A percentile compares a stretch with the other conserved stretches of the same genome.
These are phyloP conservation scores for Acipenser ruthenus DNA, from an alignment of 2,797 vertebrate species.

Conservation along the genomic window DNA sequence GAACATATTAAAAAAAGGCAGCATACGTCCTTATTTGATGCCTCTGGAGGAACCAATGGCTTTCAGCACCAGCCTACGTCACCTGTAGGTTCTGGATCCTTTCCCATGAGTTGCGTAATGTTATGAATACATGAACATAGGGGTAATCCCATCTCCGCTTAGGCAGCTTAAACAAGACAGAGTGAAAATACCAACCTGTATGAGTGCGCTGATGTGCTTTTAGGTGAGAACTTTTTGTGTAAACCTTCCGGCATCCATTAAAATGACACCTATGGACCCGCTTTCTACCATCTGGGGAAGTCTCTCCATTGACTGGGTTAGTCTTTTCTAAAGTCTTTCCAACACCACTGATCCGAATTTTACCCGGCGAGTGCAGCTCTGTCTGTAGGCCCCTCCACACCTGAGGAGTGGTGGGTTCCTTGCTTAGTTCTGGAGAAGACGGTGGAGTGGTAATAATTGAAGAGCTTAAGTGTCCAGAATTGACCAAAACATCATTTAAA, in stretches of 20 bases:
- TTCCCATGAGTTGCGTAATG: conserved; percentile 40
- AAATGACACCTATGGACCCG: conserved; percentile 88
- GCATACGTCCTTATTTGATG: too few species aligned
- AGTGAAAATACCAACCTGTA: conserved; percentile 74
- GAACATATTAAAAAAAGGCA: too few species aligned
- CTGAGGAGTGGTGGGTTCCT: conserved; percentile 62
- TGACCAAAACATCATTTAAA: conserved; percentile 69
- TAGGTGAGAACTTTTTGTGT: conserved; percentile 97
- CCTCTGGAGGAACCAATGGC: too few species aligned
- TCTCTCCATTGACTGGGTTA: conserved; percentile 69
- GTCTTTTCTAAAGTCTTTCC: conserved; percentile 68
- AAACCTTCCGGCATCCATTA: conserved; percentile 95
- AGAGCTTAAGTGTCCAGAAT: conserved; percentile 69
- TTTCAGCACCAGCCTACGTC: conserved; percentile 25
- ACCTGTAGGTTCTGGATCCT: conserved; percentile 37
- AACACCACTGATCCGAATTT: conserved; percentile 66
- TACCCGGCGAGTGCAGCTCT: conserved; percentile 70
- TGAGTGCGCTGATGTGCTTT: conserved; percentile 98
- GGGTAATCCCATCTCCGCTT: conserved; percentile 34
- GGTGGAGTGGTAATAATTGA: conserved; percentile 75
- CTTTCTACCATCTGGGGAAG: conserved; percentile 79
- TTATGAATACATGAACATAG: conserved; percentile 28
- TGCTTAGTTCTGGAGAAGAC: conserved; percentile 78
- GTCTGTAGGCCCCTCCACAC: conserved; percentile 69
- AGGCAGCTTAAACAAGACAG: not conserved